Conservation (phyloP, 2,797 vertebrate genomes). For the Arctocebus calabarensis region DNA sequence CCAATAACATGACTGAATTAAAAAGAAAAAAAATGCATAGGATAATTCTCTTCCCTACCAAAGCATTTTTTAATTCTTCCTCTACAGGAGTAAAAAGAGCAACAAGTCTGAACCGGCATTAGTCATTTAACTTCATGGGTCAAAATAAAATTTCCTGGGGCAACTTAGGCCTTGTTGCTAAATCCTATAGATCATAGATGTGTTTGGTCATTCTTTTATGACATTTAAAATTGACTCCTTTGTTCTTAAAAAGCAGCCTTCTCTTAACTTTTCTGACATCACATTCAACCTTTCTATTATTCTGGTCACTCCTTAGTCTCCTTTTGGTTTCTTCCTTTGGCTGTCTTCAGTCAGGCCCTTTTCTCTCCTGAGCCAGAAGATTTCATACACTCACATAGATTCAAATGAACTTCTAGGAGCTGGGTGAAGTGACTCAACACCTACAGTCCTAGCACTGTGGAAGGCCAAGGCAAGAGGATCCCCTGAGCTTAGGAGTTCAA, state of each 20-base stretch:
- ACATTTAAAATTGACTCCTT: conserved; percentile 33
- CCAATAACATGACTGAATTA: background rate
- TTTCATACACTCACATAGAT: background rate
- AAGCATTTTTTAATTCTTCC: background rate
- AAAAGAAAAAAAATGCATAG: background rate
- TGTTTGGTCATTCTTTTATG: background rate
- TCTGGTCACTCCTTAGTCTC: background rate
- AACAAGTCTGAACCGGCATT: background rate
- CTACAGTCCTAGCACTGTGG: no score
- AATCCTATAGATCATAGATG: background rate
- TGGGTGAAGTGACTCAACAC: no score
- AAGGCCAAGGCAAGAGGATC: no score
- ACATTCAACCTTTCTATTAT: background rate
- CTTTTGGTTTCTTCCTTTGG: background rate
- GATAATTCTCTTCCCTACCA: background rate
- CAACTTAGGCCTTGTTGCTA: background rate
- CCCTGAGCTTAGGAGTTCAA: no score
- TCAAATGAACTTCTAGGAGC: background rate
- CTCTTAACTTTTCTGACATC: background rate
- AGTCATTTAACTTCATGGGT: background rate
- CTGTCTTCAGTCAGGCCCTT: background rate
- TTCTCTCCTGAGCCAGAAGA: background rate
- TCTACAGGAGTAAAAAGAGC: background rate
- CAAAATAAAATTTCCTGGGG: background rate
- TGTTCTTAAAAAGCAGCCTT: conserved; percentile 30